Evolutionary conservation across 1,140 invertebrate species (phyloP), one percentile per base, ranked within the genome.

Genomic region (Tribolium madens): DNA sequence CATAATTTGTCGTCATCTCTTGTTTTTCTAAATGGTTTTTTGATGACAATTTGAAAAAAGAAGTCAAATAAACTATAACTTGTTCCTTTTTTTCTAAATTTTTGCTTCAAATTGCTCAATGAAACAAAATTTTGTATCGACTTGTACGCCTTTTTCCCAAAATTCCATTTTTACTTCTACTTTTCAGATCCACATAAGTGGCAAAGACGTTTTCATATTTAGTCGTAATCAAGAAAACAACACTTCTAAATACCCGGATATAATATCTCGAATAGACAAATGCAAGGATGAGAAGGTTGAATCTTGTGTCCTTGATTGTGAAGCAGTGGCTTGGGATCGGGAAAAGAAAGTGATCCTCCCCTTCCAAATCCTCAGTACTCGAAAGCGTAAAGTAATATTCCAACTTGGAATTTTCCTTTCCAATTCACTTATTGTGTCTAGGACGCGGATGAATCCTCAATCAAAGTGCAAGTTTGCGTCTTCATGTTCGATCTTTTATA

Each of bases 181-280:
- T 71, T 48, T 79, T 18, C 80, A 95, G 91, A 95, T 97, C 80
- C 96, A 97, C 83, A 85, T 92, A 0, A 81, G 88, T 18, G 87
- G 92, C 79, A 92, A 93, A 0, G 88, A 89, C 10, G 89, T 97
- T 0, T 91, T 84, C 53, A 95, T 99, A 76, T 99, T 95, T 86
- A 99, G 97, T 84, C 88, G 98, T 71, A 99, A 99, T 89, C 98
- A 98, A 85, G 98, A 99, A 88, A 92, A 99, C 85, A 99, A 99
- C 86, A 99, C 98, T 0, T 90, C 90, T 17, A 99, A 99, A 84
- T 99, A 99, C 91, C 98, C 98, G 6, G 98, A 99, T 88, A 91
- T 99, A 14, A 93, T 99, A 80, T 86, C 88, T 0, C 89, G 95
- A 50, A 88, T 97, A 68, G 88, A 89, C 33, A 84, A 87, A n/a